Conservation (phyloP, 2,797 vertebrate species). For the Hypotaenidia okinawae region DNA sequence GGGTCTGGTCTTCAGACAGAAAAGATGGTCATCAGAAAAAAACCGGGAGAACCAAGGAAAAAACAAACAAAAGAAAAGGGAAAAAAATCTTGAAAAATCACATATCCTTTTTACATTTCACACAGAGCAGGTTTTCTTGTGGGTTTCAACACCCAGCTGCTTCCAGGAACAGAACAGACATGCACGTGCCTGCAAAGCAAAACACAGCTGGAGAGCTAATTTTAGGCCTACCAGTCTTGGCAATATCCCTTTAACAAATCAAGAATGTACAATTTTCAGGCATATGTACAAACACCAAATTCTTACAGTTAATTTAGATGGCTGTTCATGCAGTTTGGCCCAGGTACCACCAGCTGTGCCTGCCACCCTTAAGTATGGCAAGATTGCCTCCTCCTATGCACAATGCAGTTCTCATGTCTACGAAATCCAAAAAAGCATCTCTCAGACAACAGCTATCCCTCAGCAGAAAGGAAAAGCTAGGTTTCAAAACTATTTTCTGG, state of each 20-base stretch:
- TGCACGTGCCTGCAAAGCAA: slow-evolving; percentile 75
- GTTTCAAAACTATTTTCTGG: slow-evolving; percentile 28
- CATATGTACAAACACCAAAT: not conserved
- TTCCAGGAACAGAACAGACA: slow-evolving; percentile 70
- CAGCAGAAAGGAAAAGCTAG: not conserved
- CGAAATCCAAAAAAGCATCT: not conserved
- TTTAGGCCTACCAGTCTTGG: slow-evolving; percentile 73
- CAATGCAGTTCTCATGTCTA: not conserved
- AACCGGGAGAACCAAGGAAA: not conserved
- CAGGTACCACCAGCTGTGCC: not conserved
- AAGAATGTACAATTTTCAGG: slow-evolving; percentile 9
- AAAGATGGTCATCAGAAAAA: not conserved
- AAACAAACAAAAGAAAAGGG: not conserved
- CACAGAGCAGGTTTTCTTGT: slow-evolving; percentile 65
- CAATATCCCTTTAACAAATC: slow-evolving; percentile 60
- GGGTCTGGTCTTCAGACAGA: not conserved
- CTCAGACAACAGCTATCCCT: not conserved
- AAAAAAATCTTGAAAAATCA: slow-evolving; percentile 28
- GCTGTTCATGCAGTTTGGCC: not conserved
- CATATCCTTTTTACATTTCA: slow-evolving; percentile 28
- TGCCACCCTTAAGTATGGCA: not conserved
- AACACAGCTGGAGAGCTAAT: slow-evolving; percentile 80
- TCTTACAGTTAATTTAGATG: not conserved
- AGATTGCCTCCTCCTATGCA: not conserved
- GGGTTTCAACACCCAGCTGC: slow-evolving; percentile 67